These are phyloP conservation scores for Selenia dentaria DNA, from an alignment of 2,888 invertebrate genomes.

Conservation along the genomic window DNA sequence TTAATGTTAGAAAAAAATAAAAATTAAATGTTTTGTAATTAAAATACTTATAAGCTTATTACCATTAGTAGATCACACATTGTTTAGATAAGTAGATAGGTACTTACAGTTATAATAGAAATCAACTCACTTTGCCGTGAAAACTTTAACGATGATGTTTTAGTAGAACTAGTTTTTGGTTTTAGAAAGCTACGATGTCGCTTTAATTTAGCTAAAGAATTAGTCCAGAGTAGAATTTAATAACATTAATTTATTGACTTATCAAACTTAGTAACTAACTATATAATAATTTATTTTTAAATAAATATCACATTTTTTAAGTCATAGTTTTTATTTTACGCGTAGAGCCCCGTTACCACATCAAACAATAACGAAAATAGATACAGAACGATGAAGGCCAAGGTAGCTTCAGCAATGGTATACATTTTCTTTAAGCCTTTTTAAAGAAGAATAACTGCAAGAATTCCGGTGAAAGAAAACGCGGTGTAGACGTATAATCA, in stretches of 20 bases:
- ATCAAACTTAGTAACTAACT: conserved; percentile 52
- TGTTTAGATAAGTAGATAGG: too few species aligned
- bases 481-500: conserved; percentile 57
- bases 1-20: too few species aligned
- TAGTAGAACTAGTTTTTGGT: conserved; percentile 4
- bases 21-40: too few species aligned
- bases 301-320: conserved; percentile 69
- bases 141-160: not conserved
- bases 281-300: conserved; percentile 35
- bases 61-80: too few species aligned
- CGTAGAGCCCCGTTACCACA: conserved; percentile 74
- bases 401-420: conserved; percentile 76
- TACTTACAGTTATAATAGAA: too few species aligned
- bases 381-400: conserved; percentile 74
- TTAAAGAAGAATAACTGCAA: conserved; percentile 39
- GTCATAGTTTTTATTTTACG: conserved; percentile 45
- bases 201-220: too few species aligned
- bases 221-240: too few species aligned
- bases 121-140: too few species aligned
- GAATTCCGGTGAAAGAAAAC: conserved; percentile 32
- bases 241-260: conserved; percentile 70
- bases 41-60: too few species aligned
- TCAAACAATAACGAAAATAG: conserved; percentile 77
- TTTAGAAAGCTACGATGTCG: too few species aligned
- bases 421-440: conserved; percentile 65